Percentiles rank a stretch among this genome's conserved stretches.
Conservation (phyloP, 2,888 invertebrate species). For the Drosophila fungiperda region DNA sequence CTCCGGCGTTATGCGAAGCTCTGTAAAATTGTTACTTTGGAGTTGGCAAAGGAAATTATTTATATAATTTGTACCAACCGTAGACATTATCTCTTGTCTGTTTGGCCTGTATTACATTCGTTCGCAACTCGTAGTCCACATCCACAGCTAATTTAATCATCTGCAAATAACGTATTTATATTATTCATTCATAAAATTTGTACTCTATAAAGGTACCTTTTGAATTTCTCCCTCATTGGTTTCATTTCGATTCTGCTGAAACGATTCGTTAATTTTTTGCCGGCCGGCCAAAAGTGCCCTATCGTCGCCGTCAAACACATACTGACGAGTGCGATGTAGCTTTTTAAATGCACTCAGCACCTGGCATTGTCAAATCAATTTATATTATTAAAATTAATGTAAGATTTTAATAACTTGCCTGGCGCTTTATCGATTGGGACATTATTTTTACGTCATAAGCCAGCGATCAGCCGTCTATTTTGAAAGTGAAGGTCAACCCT, state of each 20-base stretch:
- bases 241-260: slow-evolving; percentile 88
- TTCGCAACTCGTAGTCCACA: slow-evolving; percentile 89
- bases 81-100: slow-evolving; percentile 89
- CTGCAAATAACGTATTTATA: slow-evolving; percentile 84
- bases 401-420: slow-evolving; percentile 54
- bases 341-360: slow-evolving; percentile 90
- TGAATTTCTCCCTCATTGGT: slow-evolving; percentile 87
- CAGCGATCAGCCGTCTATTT: slow-evolving; percentile 16
- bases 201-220: slow-evolving; percentile 85
- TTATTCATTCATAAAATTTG: too few relatives aligned
- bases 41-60: slow-evolving; percentile 9
- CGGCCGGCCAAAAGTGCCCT: slow-evolving; percentile 88
- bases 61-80: slow-evolving; percentile 85
- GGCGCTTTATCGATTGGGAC: slow-evolving; percentile 70
- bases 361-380: slow-evolving; percentile 71
- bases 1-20: slow-evolving; percentile 80
- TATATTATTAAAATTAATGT: slow-evolving; percentile 8
- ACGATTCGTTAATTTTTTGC: slow-evolving; percentile 91
- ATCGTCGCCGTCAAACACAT: slow-evolving; percentile 89
- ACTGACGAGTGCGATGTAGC: slow-evolving; percentile 89
- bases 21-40: slow-evolving; percentile 46
- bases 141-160: slow-evolving; percentile 89
- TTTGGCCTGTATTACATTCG: slow-evolving; percentile 90
- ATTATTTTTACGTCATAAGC: slow-evolving; percentile 55
- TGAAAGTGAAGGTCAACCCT: slow-evolving; percentile 3